Evolutionary conservation across 2,888 invertebrate species (phyloP), one percentile per base, ranked within the genome.

Genomic region (Lucinisca nassula): DNA sequence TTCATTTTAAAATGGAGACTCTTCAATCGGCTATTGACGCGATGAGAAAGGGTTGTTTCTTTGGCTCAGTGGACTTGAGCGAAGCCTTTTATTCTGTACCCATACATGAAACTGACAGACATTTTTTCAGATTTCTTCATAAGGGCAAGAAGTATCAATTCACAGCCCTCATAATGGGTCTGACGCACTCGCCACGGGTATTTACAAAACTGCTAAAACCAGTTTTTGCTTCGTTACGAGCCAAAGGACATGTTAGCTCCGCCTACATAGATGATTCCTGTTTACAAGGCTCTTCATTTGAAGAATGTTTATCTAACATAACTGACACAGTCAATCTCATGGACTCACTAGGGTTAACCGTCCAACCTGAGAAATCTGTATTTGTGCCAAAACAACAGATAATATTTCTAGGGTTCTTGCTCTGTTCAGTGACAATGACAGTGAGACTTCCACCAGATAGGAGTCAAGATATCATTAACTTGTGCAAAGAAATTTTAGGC

Each of bases 301-400:
- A 74, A 27, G 51, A 77, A 17, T 87, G 86, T 76, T 8, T 38
- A 35, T 21, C 35, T n/a, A 86, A 87, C 27, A 75, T 89, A 14
- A 0, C 17, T 2, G 76, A 55, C 1, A 85, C 87, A 14, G 49
- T 78, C 24, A n/a, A n/a, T n/a, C n/a, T n/a, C n/a, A n/a, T n/a
- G n/a, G n/a, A n/a, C n/a, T n/a, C n/a, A n/a, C n/a, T 90, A 73
- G 92, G 92, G 0, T 85, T 91, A n/a, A 82, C 79, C 14, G 76
- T 92, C 21, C 76, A 92, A 61, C 81, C 81, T 38, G 75, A 84
- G 1, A 91, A 91, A 77, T 91, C 92, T 12, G 21, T 77, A 80
- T n/a, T n/a, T n/a, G 30, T 55, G 6, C 87, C 91, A 0, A 72
- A 77, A 32, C 73, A 86, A 75, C 49, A 85, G 37, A 87, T 92